Evolutionary conservation across 2,888 invertebrate genomes (phyloP).

Genomic region (Mythimna albipuncta): DNA sequence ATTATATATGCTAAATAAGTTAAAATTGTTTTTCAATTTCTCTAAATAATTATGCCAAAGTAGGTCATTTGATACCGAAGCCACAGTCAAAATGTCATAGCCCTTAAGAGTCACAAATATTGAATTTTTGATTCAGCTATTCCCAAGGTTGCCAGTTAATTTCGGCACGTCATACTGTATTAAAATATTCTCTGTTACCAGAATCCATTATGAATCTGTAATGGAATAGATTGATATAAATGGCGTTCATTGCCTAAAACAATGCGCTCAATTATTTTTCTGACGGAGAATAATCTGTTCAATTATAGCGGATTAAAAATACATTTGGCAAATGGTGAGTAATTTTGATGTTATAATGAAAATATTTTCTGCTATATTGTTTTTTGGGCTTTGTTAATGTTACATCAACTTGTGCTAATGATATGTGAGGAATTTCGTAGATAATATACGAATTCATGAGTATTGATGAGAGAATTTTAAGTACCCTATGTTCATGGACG

Average conservation of each 20-base stretch:
- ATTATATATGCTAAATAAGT: neutral
- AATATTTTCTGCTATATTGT: conserved; percentile 12
- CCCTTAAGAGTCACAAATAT: neutral
- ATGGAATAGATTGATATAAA: conserved; percentile 43
- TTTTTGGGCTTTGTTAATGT: conserved; percentile 13
- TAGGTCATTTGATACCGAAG: neutral
- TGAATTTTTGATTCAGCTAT: neutral
- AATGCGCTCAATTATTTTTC: conserved; percentile 55
- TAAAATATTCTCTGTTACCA: conserved; percentile 24
- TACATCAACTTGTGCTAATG: neutral
- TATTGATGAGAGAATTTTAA: no score
- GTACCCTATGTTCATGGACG: no score
- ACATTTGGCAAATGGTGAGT: conserved; percentile 47
- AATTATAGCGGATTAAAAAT: conserved; percentile 53
- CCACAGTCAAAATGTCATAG: neutral
- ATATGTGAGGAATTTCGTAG: neutral
- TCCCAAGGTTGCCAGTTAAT: neutral
- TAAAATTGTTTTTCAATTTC: neutral
- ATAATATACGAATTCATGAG: no score
- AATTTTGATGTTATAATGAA: conserved; percentile 38
- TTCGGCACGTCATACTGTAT: neutral
- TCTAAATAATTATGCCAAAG: neutral
- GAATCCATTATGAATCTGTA: conserved; percentile 36
- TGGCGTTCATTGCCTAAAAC: conserved; percentile 52
- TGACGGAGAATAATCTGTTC: conserved; percentile 47